Conservation (phyloP, 2,113 vertebrate species). For the Catharus bicknelli region DNA sequence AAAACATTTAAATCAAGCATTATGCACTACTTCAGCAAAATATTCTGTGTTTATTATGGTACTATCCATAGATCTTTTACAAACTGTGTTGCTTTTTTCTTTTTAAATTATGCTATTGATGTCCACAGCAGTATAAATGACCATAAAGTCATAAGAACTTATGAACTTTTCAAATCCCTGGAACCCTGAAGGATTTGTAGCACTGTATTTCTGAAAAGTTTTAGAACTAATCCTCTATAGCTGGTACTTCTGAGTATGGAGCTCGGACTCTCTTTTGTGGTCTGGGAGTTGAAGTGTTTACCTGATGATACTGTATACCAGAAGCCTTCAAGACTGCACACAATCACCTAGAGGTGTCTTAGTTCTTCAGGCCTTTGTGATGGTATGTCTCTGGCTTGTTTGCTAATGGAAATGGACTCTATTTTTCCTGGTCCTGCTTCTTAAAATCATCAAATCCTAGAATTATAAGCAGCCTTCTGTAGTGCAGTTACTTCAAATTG, state of each 20-base stretch:
- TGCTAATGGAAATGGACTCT: neutral
- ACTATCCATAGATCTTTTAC: neutral
- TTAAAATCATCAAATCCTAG: neutral
- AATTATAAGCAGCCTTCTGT: neutral
- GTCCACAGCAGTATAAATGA: neutral
- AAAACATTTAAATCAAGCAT: neutral
- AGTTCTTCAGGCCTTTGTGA: neutral
- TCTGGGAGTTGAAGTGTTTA: neutral
- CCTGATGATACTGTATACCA: fast-evolving
- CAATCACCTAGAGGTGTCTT: neutral
- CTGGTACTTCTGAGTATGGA: neutral
- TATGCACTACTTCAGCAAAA: neutral
- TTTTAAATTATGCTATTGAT: neutral
- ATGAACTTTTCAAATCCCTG: neutral
- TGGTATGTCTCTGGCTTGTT: neutral
- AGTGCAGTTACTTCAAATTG: neutral
- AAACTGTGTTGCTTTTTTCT: neutral
- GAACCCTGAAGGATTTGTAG: neutral
- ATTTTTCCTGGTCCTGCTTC: neutral
- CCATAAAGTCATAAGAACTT: neutral
- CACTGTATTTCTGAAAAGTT: neutral
- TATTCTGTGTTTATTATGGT: neutral
- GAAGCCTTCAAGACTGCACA: neutral
- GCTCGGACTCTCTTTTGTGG: neutral
- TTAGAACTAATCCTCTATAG: neutral